Evolutionary conservation across 1,140 invertebrate species (phyloP).

Genomic region (Lordiphosa clarofinis): DNA sequence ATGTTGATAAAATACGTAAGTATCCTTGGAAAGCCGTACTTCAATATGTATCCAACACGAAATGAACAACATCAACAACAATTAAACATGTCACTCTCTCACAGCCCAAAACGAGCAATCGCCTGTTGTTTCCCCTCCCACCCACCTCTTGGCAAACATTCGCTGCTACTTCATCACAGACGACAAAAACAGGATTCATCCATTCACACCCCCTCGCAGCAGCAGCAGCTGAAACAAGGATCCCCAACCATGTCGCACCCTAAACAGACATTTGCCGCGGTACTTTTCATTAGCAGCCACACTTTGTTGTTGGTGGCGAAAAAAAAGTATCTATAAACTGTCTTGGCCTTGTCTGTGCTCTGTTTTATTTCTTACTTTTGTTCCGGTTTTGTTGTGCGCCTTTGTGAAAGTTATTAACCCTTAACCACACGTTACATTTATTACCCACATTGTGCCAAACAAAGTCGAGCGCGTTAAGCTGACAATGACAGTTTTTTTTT

Average conservation of each 20-base stretch:
- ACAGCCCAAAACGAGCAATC: conserved; percentile 11
- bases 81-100: conserved; percentile 26
- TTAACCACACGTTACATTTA: conserved; percentile 75
- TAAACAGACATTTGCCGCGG: conserved; percentile 37
- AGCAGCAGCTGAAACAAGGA: conserved; percentile 13
- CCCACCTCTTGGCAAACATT: conserved; percentile 8
- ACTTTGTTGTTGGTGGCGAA: conserved; percentile 40
- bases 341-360: conserved; percentile 43
- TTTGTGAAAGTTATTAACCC: conserved; percentile 73
- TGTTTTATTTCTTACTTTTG: conserved; percentile 45
- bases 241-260: conserved; percentile 17
- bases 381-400: conserved; percentile 22
- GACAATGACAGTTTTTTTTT: conserved; percentile 56
- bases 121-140: not conserved
- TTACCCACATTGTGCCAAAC: conserved; percentile 57
- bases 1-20: too few species aligned
- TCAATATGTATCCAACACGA: conserved; percentile 11
- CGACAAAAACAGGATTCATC: conserved; percentile 30
- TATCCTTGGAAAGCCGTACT: too few species aligned
- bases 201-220: conserved; percentile 30
- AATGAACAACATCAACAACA: conserved; percentile 28
- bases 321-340: conserved; percentile 53
- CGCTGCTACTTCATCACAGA: conserved; percentile 30
- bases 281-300: conserved; percentile 72
- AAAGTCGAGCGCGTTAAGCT: conserved; percentile 61